Evolutionary conservation across 2,797 vertebrate genomes (phyloP).

Genomic region (Diplodus puntazzo): DNA sequence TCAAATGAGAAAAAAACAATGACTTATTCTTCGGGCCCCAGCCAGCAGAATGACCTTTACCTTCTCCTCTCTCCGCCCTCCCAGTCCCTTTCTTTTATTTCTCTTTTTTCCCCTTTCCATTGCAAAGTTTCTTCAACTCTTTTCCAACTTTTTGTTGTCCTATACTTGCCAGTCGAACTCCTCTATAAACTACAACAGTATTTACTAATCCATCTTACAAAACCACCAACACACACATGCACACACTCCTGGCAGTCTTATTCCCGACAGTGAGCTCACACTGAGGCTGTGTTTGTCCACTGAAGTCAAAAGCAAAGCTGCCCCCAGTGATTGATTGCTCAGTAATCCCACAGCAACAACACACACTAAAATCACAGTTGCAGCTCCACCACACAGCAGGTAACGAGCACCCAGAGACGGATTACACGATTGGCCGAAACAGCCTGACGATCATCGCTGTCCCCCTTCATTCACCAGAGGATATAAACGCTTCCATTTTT

Average conservation of each 20-base stretch:
- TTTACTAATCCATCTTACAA: slow-evolving; percentile 24
- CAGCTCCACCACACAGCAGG: slow-evolving; percentile 48
- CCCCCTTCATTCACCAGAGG: slow-evolving; percentile 50
- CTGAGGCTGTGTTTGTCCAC: slow-evolving; percentile 76
- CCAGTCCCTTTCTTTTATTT: slow-evolving; percentile 7
- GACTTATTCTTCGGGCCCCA: slow-evolving; percentile 54
- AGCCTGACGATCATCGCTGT: slow-evolving; percentile 37
- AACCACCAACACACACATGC: slow-evolving; percentile 7
- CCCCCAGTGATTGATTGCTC: slow-evolving; percentile 78
- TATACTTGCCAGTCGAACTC: background rate
- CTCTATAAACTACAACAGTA: slow-evolving; percentile 9
- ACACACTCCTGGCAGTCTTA: slow-evolving; percentile 31
- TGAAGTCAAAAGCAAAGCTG: slow-evolving; percentile 73
- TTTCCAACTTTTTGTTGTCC: background rate
- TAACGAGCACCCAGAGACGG: slow-evolving; percentile 49
- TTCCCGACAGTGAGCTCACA: slow-evolving; percentile 73
- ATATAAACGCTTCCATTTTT: slow-evolving; percentile 85
- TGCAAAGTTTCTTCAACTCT: slow-evolving; percentile 8
- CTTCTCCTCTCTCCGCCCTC: slow-evolving; percentile 26
- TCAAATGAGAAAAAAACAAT: slow-evolving; percentile 60
- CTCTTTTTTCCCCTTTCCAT: slow-evolving; percentile 20
- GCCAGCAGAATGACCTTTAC: slow-evolving; percentile 51
- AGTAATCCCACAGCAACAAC: slow-evolving; percentile 64
- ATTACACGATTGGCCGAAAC: slow-evolving; percentile 46
- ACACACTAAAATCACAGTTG: slow-evolving; percentile 42